Base-by-base conservation (phyloP, 2,888 invertebrate genomes). In the Sphinx pinastri region DNA sequence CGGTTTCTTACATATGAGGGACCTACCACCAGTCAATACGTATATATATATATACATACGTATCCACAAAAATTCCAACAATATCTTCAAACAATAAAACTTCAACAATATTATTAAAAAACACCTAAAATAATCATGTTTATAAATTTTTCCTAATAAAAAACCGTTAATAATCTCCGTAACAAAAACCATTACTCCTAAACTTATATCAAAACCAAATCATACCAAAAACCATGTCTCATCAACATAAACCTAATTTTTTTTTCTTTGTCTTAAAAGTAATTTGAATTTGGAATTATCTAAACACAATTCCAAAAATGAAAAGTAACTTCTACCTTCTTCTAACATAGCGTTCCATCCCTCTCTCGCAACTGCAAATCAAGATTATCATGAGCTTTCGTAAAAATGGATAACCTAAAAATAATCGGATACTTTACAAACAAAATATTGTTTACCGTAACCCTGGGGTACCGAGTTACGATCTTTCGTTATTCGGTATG, bases 351-450 rank as follows among this genome's bases (percentile, higher is more conserved):
- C 16, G n/a, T 2, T 63, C 49, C 19, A 19, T 63, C 63, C 19
- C 13, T 49, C 19, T 63, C 49, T 8, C 49, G 49, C 63, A 63
- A 49, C 19, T 12, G 63, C 63, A 49, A 63, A 49, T 49, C 63
- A 47, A 63, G 63, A 19, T 16, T 49, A 13, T 25, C 60, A 47
- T 25, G 25, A 57, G 8, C 19, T 57, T 57, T 13, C 57, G 13
- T 25, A 45, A 45, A 16, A 63, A 63, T 19, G 63, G 49, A 49
- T 63, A 49, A 63, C 63, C 63, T 13, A 49, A 63, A 63, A 63
- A 63, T 63, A 63, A 63, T 63, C 63, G 19, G 63, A 49, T 63
- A 63, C 16, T 19, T 63, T 13, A 19, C 49, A 63, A 63, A 63
- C 63, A 63, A 63, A 63, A 63, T 16, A 49, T 63, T 49, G 49